Percentiles rank a stretch among this genome's conserved stretches.
Evolutionary conservation across 2,797 vertebrate genomes (phyloP).

Genomic region (Pitangus sulphuratus): DNA sequence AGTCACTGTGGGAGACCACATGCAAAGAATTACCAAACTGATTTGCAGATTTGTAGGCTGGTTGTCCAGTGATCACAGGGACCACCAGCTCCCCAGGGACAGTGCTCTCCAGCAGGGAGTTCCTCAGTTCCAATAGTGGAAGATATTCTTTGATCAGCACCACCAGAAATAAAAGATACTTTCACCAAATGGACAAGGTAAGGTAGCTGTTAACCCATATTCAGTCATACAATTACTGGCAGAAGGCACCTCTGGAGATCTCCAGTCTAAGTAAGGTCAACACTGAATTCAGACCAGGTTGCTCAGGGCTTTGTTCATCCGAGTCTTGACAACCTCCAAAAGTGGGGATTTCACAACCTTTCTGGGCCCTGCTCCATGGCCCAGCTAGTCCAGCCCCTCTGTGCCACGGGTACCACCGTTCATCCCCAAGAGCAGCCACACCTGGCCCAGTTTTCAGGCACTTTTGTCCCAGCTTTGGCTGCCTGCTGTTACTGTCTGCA

Average conservation of each 20-base stretch:
- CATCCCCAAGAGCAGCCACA: neutral
- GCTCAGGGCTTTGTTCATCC: neutral
- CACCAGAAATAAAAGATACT: neutral
- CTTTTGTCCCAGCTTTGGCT: neutral
- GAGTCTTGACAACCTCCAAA: neutral
- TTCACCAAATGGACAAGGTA: neutral
- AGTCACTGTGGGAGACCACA: neutral
- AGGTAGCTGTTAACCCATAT: neutral
- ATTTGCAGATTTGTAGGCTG: neutral
- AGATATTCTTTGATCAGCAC: fast-evolving
- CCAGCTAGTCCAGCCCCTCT: neutral
- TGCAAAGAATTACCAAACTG: neutral
- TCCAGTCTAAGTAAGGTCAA: neutral
- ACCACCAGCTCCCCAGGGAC: neutral
- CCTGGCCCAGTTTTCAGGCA: neutral
- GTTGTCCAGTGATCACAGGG: neutral
- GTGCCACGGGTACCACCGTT: fast-evolving
- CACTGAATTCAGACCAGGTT: neutral
- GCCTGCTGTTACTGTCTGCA: neutral
- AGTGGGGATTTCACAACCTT: neutral
- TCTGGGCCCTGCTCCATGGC: neutral
- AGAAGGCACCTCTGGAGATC: neutral
- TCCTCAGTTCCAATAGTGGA: neutral
- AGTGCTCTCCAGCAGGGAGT: neutral
- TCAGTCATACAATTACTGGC: neutral